Conservation (phyloP, 2,113 vertebrate species). For the Aegypius monachus region DNA sequence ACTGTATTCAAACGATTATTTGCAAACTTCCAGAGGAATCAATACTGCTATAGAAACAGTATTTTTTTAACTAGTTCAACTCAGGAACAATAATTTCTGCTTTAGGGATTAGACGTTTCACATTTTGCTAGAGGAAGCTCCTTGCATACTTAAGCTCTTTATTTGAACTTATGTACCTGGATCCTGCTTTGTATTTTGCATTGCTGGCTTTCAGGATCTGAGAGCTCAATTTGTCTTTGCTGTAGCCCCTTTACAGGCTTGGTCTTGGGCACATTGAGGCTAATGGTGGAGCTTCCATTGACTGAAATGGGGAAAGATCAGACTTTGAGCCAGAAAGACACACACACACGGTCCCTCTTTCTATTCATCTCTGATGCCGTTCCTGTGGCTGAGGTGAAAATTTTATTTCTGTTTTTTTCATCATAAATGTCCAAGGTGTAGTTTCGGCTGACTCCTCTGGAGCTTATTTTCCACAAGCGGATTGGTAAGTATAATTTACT, state of each 20-base stretch:
- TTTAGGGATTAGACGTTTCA: not conserved
- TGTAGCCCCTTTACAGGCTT: not conserved
- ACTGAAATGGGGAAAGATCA: not conserved
- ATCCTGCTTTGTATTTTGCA: not conserved
- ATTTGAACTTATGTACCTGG: not conserved
- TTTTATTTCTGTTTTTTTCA: not conserved
- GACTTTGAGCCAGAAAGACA: not conserved
- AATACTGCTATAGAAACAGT: not conserved
- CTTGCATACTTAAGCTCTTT: not conserved
- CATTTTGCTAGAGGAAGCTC: not conserved
- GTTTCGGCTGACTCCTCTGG: not conserved
- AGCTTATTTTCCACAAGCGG: not conserved
- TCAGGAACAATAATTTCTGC: not conserved
- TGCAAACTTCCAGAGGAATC: not conserved
- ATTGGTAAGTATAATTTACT: not conserved
- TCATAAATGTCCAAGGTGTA: not conserved
- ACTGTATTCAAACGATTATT: not conserved
- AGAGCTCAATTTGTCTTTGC: not conserved
- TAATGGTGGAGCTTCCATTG: not conserved
- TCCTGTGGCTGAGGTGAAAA: not conserved
- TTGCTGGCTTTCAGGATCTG: not conserved
- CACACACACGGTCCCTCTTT: rapidly evolving
- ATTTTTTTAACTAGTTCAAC: not conserved
- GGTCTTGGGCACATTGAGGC: not conserved
- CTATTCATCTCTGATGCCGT: not conserved